A percentile compares a stretch with the other conserved stretches of the same genome.
Evolutionary conservation across 2,797 vertebrate genomes (phyloP).

Genomic region (Myiotriccus ornatus): DNA sequence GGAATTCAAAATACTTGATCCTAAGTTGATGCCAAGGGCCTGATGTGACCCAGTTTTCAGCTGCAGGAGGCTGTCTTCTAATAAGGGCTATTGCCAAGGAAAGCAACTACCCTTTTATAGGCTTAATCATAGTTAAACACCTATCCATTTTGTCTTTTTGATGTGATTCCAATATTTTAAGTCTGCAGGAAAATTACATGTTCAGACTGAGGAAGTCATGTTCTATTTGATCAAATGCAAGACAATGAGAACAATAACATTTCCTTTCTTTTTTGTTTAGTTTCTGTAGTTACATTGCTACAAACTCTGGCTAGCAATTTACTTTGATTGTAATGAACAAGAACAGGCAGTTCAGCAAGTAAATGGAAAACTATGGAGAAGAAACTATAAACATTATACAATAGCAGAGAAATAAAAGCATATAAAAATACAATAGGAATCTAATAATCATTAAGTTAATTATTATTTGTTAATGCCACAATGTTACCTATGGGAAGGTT

Average conservation of each 20-base stretch:
- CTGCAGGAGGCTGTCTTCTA: neutral
- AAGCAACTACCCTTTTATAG: neutral
- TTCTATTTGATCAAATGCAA: constrained; percentile 8
- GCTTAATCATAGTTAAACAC: neutral
- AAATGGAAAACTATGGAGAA: neutral
- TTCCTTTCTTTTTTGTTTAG: neutral
- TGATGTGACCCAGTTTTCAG: neutral
- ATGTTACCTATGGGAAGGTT: neutral
- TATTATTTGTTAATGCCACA: neutral
- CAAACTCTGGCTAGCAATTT: neutral
- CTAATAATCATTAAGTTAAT: neutral
- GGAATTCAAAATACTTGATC: neutral
- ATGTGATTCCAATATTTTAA: neutral
- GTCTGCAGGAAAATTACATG: neutral
- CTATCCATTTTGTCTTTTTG: neutral
- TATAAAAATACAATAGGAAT: neutral
- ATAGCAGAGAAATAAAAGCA: neutral
- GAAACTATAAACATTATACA: neutral
- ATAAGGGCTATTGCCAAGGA: neutral
- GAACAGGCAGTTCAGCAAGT: neutral
- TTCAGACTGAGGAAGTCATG: neutral
- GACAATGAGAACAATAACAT: neutral
- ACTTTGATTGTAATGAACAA: neutral
- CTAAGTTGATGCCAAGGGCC: neutral
- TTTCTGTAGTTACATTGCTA: neutral